Base-by-base conservation (phyloP, 2,797 vertebrate species). In the Enteromius paludinosus region DNA sequence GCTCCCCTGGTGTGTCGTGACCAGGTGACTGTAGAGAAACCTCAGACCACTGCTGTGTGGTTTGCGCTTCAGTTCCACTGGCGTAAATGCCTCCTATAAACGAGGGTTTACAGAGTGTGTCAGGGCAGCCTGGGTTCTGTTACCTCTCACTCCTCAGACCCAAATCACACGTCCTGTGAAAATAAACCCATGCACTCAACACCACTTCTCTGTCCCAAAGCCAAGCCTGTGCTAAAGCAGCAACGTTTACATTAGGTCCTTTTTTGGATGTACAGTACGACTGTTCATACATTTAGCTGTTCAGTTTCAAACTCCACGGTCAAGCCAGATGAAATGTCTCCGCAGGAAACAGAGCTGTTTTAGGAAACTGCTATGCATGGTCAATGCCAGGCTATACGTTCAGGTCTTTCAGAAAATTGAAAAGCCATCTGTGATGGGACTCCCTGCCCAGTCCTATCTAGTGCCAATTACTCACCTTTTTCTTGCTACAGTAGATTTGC, bases 401-500 rank as follows among this genome's bases (percentile, higher is more conserved):
- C 35, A 76, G n/a, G 65, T 54, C 33, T 68, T 79, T 68, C 47
- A 18, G 25, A 78, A 65, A 66, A 41, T 25, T 10, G n/a, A 41
- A 78, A 66, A 68, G 20, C 47, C 25, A 62, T 30, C 59, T 62
- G 59, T 62, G 5, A 62, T 30, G 25, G 59, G 25, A 62, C 25
- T 54, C 47, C 5, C 17, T 23, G 69, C 43, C 43, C 47, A 54
- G 47, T 12, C 18, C 11, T 17, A 33, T 38, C n/a, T 12, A 77
- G n/a, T 30, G 23, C 2, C 15, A 56, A 43, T 25, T 23, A 81
- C 94, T 95, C 89, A 98, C 97, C 91, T 96, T 96, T 88, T 97
- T 98, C 92, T 97, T 98, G 91, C 96, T 97, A 87, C 97, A 98
- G 91, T 98, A 99, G 89, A 99, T 96, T 87, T 97, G 96, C 97